Evolutionary conservation across 2,888 invertebrate genomes (phyloP).

Genomic region (Drosophila paucipuncta): DNA sequence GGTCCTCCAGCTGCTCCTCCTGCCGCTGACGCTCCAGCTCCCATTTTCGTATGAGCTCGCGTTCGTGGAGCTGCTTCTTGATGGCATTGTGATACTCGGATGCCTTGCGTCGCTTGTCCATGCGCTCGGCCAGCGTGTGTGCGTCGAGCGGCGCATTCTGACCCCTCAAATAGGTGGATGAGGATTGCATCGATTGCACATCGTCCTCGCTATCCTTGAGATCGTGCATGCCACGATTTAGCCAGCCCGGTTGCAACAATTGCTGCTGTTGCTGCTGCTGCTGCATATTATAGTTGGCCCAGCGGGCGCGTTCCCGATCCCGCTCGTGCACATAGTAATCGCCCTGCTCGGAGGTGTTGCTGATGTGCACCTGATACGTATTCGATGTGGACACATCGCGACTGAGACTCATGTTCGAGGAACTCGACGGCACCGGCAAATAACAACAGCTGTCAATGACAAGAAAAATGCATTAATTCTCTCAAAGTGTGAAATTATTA

Average conservation of each 20-base stretch:
- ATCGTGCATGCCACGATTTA: slow-evolving; percentile 86
- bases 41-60: slow-evolving; percentile 90
- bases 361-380: slow-evolving; percentile 83
- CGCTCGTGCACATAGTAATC: slow-evolving; percentile 86
- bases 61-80: slow-evolving; percentile 93
- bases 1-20: slow-evolving; percentile 93
- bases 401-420: slow-evolving; percentile 76
- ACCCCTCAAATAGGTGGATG: slow-evolving; percentile 92
- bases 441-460: slow-evolving; percentile 63
- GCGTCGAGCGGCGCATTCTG: slow-evolving; percentile 94
- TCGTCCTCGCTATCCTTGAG: slow-evolving; percentile 86
- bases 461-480: not conserved
- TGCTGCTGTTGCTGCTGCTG: slow-evolving; percentile 49
- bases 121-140: slow-evolving; percentile 91
- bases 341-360: slow-evolving; percentile 68
- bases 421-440: slow-evolving; percentile 73
- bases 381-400: slow-evolving; percentile 85
- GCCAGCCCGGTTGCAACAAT: slow-evolving; percentile 85
- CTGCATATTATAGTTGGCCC: slow-evolving; percentile 88
- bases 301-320: slow-evolving; percentile 90
- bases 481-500: not conserved
- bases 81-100: slow-evolving; percentile 95
- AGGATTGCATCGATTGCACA: slow-evolving; percentile 84
- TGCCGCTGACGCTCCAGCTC: slow-evolving; percentile 90
- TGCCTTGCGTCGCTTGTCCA: slow-evolving; percentile 92